These are phyloP conservation scores for Paelopatides confundens DNA, from an alignment of 53 echinoderm and acorn worm species.

Conservation along the genomic window DNA sequence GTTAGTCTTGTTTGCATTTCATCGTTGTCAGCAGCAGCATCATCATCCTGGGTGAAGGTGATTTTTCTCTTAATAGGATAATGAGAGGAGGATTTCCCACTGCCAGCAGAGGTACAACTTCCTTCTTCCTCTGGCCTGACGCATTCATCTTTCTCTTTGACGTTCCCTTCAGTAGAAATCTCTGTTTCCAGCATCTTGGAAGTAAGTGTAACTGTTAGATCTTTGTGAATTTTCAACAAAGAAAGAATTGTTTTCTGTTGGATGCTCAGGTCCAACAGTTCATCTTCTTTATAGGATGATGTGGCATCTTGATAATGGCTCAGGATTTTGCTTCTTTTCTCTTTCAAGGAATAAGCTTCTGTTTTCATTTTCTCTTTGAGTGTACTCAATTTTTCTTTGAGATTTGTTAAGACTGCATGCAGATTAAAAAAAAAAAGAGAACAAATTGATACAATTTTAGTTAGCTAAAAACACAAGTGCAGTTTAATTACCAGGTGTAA, in stretches of 20 bases:
- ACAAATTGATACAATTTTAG: not conserved
- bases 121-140: not conserved
- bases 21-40: too few species aligned
- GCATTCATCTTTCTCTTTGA: not conserved
- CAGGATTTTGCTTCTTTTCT: not conserved
- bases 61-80: too few species aligned
- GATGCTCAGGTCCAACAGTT: not conserved
- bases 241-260: not conserved
- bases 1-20: too few species aligned
- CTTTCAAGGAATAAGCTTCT: not conserved
- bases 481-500: too few species aligned
- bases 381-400: not conserved
- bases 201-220: not conserved
- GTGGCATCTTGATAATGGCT: not conserved
- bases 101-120: too few species aligned
- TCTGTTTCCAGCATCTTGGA: not conserved
- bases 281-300: not conserved
- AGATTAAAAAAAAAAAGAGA: not conserved
- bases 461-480: not conserved
- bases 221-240: constrained; percentile 6
- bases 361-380: not conserved
- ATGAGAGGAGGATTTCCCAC: too few species aligned
- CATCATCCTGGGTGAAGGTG: too few species aligned
- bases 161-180: not conserved
- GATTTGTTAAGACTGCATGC: not conserved